These are phyloP conservation scores for Junco hyemalis DNA, from an alignment of 2,113 vertebrate genomes.

Conservation along the genomic window DNA sequence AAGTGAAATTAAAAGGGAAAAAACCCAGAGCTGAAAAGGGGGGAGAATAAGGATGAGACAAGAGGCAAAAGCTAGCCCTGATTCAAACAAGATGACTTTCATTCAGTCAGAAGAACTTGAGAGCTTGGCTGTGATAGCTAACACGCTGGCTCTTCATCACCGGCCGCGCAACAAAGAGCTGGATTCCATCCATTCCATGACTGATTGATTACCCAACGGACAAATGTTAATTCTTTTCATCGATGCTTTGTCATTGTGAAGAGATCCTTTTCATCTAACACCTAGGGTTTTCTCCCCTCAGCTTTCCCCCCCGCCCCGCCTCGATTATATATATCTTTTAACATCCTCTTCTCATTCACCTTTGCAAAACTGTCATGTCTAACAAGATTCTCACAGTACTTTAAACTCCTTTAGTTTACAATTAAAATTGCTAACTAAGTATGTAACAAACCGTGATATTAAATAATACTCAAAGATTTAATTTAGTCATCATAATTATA, in stretches of 20 bases:
- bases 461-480: constrained; percentile 38
- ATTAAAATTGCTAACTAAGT: constrained; percentile 49
- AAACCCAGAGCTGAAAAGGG: neutral
- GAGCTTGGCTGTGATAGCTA: constrained; percentile 73
- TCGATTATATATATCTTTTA: constrained; percentile 70
- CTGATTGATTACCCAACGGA: constrained; percentile 89
- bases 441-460: constrained; percentile 22
- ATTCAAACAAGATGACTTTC: constrained; percentile 84
- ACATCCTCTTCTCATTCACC: constrained; percentile 61
- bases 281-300: constrained; percentile 42
- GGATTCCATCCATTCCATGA: constrained; percentile 87
- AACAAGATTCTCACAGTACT: constrained; percentile 32
- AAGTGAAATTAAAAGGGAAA: neutral
- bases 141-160: constrained; percentile 80
- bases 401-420: constrained; percentile 13
- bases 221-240: constrained; percentile 95
- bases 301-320: too few species aligned
- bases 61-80: constrained; percentile 29
- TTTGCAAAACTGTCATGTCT: constrained; percentile 59
- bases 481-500: constrained; percentile 39
- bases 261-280: constrained; percentile 77
- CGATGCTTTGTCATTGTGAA: constrained; percentile 75
- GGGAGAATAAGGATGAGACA: neutral
- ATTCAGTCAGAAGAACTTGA: constrained; percentile 61
- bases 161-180: constrained; percentile 71